Evolutionary conservation across 30 jellyfish, hydroid and myxozoan genomes (phyloP), one percentile per base, ranked within the genome.

Genomic region (Hydractinia symbiolongicarpus): DNA sequence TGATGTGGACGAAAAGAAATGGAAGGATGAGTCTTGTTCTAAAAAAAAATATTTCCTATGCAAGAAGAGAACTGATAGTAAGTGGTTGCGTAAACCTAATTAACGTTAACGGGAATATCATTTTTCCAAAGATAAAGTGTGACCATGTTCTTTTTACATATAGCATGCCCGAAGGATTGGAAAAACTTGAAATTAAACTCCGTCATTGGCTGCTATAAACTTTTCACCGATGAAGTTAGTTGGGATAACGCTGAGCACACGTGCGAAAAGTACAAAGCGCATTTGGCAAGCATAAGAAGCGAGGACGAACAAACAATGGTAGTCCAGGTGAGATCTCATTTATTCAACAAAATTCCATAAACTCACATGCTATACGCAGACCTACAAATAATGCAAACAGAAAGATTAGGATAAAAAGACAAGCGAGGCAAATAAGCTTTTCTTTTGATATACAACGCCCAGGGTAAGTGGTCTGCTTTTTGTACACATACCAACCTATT

Each of bases 211-310:
- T 91, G 98, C 53, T 91, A 91, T 66, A 89, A 86, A 67, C 58
- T 91, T 86, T 91, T 82, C 84, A 86, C 74, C 58, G 95, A 81
- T 9, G 55, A 77, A 61, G 83, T 78, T 76, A 74, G 88, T 57
- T 91, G 98, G 98, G 98, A 87, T 58, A 95, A 91, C 49, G 98
- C 98, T 9, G 98, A 91, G 80, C 96, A 87, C 54, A 90, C 81
- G 53, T 91, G 98, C 72, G 88, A 80, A 56, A 66, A 64, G 13
- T 56, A 83, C 53, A 89, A 87, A 30, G 96, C 88, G 19, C 98
- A 91, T 74, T 89, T 91, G 9, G 96, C 95, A 70, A 86, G 96
- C 71, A 61, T 91, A 70, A 72, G 86, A 49, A 83, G 90, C 21
- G 95, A 91, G 67, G 98, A 91, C 11, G 98, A 91, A 56, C 98